phyloP scores from a whole-genome alignment of 2,797 vertebrate genomes.

The Eospalax fontanierii region DNA sequence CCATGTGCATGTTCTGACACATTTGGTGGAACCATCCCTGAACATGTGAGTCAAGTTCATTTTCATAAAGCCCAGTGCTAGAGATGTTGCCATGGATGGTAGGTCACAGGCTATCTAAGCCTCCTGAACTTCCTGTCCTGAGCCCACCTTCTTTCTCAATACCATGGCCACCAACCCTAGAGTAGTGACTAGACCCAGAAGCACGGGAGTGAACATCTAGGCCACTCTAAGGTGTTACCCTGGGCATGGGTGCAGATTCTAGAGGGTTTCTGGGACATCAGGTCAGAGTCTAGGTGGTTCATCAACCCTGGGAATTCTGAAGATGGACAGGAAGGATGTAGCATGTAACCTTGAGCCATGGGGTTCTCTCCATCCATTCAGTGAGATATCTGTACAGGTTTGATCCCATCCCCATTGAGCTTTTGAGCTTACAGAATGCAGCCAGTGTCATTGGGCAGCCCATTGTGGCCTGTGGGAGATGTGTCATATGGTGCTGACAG shows the following conservation, averaged over 20 bases:
- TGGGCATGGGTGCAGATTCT: not conserved
- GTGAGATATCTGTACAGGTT: not conserved
- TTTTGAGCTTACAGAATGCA: too few species aligned
- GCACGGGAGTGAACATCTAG: not conserved
- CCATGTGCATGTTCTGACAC: not conserved
- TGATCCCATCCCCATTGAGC: not conserved
- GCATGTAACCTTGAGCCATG: not conserved
- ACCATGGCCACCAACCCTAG: not conserved
- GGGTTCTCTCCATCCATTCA: not conserved
- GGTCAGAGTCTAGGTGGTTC: not conserved
- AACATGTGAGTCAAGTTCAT: not conserved
- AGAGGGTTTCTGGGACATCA: not conserved
- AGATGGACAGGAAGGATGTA: not conserved
- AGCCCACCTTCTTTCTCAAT: not conserved
- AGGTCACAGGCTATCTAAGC: not conserved
- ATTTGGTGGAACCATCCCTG: not conserved
- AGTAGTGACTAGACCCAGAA: not conserved
- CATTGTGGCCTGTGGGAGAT: not conserved
- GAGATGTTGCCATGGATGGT: not conserved
- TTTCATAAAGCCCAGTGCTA: too few species aligned
- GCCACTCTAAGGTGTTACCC: not conserved
- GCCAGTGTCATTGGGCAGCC: not conserved
- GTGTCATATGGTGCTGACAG: not conserved
- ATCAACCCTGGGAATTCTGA: not conserved
- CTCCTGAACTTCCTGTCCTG: not conserved